Evolutionary conservation across 2,113 vertebrate genomes (phyloP), one percentile per base, ranked within the genome.

Genomic region (Oryzias javanicus): DNA sequence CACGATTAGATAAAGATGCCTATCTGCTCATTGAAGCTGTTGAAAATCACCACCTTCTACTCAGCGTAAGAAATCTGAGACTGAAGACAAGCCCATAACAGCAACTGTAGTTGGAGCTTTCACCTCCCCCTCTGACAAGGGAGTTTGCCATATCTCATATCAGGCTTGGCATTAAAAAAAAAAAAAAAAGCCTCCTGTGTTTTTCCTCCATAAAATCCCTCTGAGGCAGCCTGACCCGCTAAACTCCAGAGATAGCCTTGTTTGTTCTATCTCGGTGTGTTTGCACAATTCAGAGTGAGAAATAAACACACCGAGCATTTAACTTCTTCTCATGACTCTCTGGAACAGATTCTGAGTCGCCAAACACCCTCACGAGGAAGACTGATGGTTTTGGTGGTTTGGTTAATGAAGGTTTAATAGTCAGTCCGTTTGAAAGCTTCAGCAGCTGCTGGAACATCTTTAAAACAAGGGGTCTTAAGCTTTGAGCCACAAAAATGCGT

Each of bases 321-420:
- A 70, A 60, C 62, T 42, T 27, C 53, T 42, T 60, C 42, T 70
- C 53, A 80, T 46, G 53, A 60, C 66, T 59, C 70, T 18, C 58
- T 65, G 63, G 75, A 70, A 72, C 57, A 48, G 40, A 44, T 56
- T 49, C 76, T 66, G 66, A 79, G 73, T 55, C 48, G 25, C 61
- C 53, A 70, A 83, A 49, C 70, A 64, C 66, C 44, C 48, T 55
- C 24, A 3, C 15, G 14, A 42, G 46, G 53, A 62, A 49, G 5
- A 42, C 13, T 68, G 46, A 29, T 51, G 42, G 14, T 5, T 58
- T 27, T 63, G 61, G 49, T 4, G 51, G 60, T 58, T 45, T 47
- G 70, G 71, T 51, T 7, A 14, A 7, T 3, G 29, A 1, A 40
- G 58, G 47, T 35, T 35, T 35, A 12, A 35, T 35, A 12, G 35